phyloP scores from a whole-genome alignment of 2,797 vertebrate species.

The Sternarchorhynchus goeldii region DNA sequence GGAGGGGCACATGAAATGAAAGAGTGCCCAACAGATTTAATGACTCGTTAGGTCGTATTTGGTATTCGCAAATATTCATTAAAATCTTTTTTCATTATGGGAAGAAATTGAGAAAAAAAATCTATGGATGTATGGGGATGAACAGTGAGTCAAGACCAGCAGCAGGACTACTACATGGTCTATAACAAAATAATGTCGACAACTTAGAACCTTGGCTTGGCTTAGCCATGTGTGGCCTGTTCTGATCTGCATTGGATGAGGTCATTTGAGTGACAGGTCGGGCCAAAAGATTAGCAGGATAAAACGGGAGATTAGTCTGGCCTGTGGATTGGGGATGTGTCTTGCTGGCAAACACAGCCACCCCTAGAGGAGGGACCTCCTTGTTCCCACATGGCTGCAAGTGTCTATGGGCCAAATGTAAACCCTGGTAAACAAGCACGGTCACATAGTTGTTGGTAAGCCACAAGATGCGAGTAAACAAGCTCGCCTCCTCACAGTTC shows the following conservation, averaged over 20 bases:
- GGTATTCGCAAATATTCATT: neutral
- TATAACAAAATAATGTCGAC: no score
- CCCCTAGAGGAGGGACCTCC: slow-evolving; percentile 44
- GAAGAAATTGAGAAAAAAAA: no score
- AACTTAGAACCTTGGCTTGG: no score
- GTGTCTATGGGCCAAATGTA: slow-evolving; percentile 32
- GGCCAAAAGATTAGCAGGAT: slow-evolving; percentile 70
- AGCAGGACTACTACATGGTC: no score
- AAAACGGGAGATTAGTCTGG: slow-evolving; percentile 70
- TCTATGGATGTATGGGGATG: no score
- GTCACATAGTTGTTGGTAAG: slow-evolving; percentile 47
- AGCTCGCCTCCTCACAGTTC: slow-evolving; percentile 36
- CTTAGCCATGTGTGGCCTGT: neutral
- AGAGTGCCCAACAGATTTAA: slow-evolving; percentile 5
- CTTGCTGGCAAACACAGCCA: slow-evolving; percentile 51
- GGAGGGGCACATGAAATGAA: neutral
- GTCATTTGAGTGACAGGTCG: slow-evolving; percentile 58
- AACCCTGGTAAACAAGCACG: slow-evolving; percentile 43
- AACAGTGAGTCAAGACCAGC: no score
- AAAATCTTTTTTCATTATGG: neutral
- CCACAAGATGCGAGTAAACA: slow-evolving; percentile 45
- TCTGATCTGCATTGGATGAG: slow-evolving; percentile 6
- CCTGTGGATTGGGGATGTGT: slow-evolving; percentile 43
- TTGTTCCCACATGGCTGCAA: slow-evolving; percentile 49
- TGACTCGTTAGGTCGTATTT: neutral